phyloP scores from a whole-genome alignment of 2,888 invertebrate genomes.

The Oegoconia quadripuncta region DNA sequence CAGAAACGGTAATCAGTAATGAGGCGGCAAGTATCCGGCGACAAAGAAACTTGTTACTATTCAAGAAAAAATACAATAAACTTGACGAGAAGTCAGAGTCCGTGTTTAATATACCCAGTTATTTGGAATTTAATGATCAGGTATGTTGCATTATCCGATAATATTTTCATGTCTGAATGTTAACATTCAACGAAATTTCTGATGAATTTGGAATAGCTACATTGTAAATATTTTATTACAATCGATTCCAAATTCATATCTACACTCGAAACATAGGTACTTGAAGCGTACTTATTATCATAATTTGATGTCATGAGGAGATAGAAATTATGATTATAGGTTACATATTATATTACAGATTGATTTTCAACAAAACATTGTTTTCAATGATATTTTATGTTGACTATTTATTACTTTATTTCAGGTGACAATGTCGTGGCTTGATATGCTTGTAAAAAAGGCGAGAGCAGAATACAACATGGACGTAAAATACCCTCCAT shows the following conservation, averaged over 20 bases:
- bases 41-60: slow-evolving; percentile 38
- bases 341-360: neutral
- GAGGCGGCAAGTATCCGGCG: slow-evolving; percentile 52
- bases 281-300: too few species aligned
- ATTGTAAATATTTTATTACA: too few species aligned
- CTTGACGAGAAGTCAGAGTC: slow-evolving; percentile 71
- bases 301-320: too few species aligned
- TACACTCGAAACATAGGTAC: too few species aligned
- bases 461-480: slow-evolving; percentile 41
- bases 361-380: neutral
- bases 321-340: too few species aligned
- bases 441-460: slow-evolving; percentile 74
- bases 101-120: slow-evolving; percentile 86
- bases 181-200: too few species aligned
- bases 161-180: too few species aligned
- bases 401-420: slow-evolving; percentile 26
- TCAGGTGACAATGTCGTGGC: slow-evolving; percentile 81
- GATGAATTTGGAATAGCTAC: too few species aligned
- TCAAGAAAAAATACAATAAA: slow-evolving; percentile 35
- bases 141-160: slow-evolving; percentile 55
- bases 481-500: slow-evolving; percentile 45
- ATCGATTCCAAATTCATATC: too few species aligned
- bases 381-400: slow-evolving; percentile 5
- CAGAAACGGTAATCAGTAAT: slow-evolving; percentile 54
- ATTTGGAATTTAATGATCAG: slow-evolving; percentile 83